Evolutionary conservation across 2,888 invertebrate genomes (phyloP).

Genomic region (Metopia argyrocephala): DNA sequence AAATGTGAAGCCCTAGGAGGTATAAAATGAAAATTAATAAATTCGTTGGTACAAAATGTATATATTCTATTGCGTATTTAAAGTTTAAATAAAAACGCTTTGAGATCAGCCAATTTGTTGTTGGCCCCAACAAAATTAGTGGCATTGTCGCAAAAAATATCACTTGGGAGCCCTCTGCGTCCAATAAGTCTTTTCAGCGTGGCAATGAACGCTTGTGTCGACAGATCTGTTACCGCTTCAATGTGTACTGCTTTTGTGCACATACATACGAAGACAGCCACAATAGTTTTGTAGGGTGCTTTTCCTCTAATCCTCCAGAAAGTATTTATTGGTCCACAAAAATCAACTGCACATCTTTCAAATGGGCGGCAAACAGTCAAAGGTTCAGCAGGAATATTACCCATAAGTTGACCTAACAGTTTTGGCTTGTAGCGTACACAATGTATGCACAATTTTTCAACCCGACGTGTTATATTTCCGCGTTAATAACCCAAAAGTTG

Average conservation of each 20-base stretch:
- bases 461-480: neutral
- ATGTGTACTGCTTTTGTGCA: constrained; percentile 38
- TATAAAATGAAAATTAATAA: constrained; percentile 42
- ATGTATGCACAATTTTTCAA: neutral
- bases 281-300: constrained; percentile 36
- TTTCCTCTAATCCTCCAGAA: constrained; percentile 37
- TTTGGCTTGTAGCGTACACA: neutral
- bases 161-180: constrained; percentile 25
- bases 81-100: constrained; percentile 14
- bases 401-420: neutral
- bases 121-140: constrained; percentile 12
- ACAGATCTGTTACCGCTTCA: constrained; percentile 3
- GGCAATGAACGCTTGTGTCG: constrained; percentile 32
- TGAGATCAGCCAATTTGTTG: constrained; percentile 28
- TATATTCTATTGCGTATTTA: neutral
- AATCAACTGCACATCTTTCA: constrained; percentile 8
- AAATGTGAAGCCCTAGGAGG: constrained; percentile 60
- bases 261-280: constrained; percentile 36
- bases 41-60: constrained; percentile 16
- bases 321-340: constrained; percentile 25
- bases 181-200: constrained; percentile 23
- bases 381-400: neutral
- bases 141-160: constrained; percentile 15
- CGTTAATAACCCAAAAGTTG: neutral
- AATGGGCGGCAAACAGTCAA: neutral